phyloP scores from a whole-genome alignment of 2,113 vertebrate species.

The Gobius niger region DNA sequence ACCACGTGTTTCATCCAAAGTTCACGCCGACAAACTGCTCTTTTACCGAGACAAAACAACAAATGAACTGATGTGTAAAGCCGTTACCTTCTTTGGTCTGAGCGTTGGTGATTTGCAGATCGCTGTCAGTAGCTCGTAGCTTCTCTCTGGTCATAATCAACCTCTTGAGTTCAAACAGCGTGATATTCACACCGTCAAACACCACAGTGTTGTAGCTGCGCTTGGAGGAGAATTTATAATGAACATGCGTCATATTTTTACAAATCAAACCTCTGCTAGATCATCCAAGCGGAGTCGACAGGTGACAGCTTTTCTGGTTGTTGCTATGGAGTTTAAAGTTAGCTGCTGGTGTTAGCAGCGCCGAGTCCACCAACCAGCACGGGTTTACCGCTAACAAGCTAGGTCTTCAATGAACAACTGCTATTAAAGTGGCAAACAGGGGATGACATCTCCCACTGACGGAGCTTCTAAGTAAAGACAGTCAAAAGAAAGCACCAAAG shows the following conservation, averaged over 20 bases:
- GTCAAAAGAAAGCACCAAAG: neutral
- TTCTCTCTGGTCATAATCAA: constrained; percentile 95
- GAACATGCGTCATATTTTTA: constrained; percentile 88
- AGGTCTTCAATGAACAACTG: constrained; percentile 26
- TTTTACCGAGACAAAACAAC: neutral
- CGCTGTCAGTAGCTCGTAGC: constrained; percentile 91
- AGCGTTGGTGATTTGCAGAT: constrained; percentile 95
- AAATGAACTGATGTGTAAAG: neutral
- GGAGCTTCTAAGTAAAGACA: neutral
- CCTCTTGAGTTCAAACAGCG: constrained; percentile 90
- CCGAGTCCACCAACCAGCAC: constrained; percentile 7
- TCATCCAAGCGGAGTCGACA: neutral
- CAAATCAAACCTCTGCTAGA: neutral
- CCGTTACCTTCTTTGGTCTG: constrained; percentile 93
- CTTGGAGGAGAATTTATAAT: constrained; percentile 98
- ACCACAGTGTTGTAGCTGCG: constrained; percentile 95
- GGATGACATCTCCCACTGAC: constrained; percentile 38
- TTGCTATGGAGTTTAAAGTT: constrained; percentile 37
- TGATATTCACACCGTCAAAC: constrained; percentile 92
- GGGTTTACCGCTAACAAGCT: constrained; percentile 27
- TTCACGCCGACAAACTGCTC: constrained; percentile 1
- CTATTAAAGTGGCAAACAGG: constrained; percentile 31
- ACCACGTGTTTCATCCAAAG: constrained; percentile 54
- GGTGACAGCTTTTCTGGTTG: neutral
- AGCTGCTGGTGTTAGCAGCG: constrained; percentile 50